These are phyloP conservation scores for Ophion ventricosus DNA, from an alignment of 2,888 invertebrate genomes.

Conservation along the genomic window DNA sequence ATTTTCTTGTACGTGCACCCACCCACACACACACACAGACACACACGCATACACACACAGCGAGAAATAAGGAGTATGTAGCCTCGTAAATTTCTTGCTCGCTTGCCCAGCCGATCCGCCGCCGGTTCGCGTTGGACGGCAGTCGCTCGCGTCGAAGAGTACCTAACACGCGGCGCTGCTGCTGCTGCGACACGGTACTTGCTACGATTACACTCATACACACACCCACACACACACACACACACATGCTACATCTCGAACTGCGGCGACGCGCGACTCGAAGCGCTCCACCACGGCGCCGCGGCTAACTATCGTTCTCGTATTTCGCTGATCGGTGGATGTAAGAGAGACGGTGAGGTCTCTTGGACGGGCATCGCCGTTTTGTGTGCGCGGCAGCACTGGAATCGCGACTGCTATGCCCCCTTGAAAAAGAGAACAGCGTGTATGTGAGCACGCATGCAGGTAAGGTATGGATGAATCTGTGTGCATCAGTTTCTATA, in stretches of 20 bases:
- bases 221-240: neutral
- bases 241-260: neutral
- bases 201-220: neutral
- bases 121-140: neutral
- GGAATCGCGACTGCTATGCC: neutral
- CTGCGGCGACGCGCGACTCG: conserved; percentile 61
- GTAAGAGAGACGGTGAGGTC: neutral
- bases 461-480: too few species aligned
- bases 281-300: conserved; percentile 2
- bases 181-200: neutral
- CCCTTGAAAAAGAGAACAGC: neutral
- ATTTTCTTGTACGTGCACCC: conserved; percentile 67
- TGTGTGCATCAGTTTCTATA: too few species aligned
- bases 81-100: conserved; percentile 5
- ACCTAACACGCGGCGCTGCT: neutral
- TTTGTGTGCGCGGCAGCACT: neutral
- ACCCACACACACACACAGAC: neutral
- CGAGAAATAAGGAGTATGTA: neutral
- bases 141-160: neutral
- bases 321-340: neutral
- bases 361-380: neutral
- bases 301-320: neutral
- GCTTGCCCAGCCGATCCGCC: neutral
- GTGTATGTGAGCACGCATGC: too few species aligned
- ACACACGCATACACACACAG: neutral